Evolutionary conservation across 2,797 vertebrate species (phyloP), one percentile per base, ranked within the genome.

Genomic region (Sebastes taczanowskii): DNA sequence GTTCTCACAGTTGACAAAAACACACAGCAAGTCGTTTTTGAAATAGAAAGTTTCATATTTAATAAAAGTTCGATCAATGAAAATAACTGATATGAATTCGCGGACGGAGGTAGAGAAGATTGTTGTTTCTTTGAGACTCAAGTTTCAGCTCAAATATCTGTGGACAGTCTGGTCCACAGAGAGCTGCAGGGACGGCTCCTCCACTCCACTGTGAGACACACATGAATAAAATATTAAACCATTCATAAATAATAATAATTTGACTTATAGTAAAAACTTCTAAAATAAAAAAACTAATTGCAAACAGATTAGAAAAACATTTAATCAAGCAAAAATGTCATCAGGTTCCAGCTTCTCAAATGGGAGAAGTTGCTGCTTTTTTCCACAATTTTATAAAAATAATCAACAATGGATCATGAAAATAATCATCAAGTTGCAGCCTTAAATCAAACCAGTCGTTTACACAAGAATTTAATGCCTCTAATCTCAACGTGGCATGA

Each of bases 151-250:
- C 14, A 34, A 27, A 73, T 69, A 81, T 61, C 76, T 80, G 55
- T 65, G 42, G 68, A 64, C 9, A 1, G 69, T 67, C 85, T 94
- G 94, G 71, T 91, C 89, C 87, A 94, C 16, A 18, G 92, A 94
- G 22, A 95, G 88, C 86, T 86, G 86, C 66, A 91, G 74, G 55
- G 78, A 86, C 2, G 92, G 88, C 75, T 94, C 74, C 85, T 93
- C 88, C 79, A 95, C 94, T 1, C 91, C 91, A 34, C 94, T 95
- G 86, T 38, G 64, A 89, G 72, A 91, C 82, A 91, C 67, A 83
- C 20, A 86, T 3, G 10, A 38, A 84, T 11, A 68, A 7, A 70
- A 13, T 11, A 76, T 27, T 34, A 16, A 55, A 52, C 29, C 13
- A 23, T 23, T 32, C 5, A 66, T 64, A 11, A 46, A 66, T 49